Base-by-base conservation (phyloP, 1,140 invertebrate genomes). In the Trachelipus rathkii region DNA sequence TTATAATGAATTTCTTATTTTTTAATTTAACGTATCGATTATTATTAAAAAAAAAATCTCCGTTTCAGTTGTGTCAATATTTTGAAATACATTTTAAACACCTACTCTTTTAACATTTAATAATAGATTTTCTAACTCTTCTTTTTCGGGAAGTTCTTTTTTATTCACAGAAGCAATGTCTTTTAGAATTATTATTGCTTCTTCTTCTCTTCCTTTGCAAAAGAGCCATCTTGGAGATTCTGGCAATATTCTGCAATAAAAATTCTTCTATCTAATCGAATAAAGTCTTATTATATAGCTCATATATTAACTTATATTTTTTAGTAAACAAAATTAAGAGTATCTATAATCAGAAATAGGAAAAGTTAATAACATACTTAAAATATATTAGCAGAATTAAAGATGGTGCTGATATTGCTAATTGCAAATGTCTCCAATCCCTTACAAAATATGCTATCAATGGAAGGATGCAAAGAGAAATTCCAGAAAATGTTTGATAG, bases 401-500 rank as follows among this genome's bases (percentile, higher is more conserved):
- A 76, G 91, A 91, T 0, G 91, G 90, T n/a, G 92, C 82, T 2
- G 92, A 92, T 4, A 93, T 85, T 2, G 90, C 90, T 33, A 94
- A 87, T 84, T 93, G 91, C 44, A 94, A 85, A 77, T 85, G 86
- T 81, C 91, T 87, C 93, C 93, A 95, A 79, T 94, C 88, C 21
- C 87, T 87, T n/a, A 95, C 87, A 53, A 89, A 88, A 84, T 91
- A 92, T 1, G 91, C 92, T 82, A 93, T 19, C 0, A 67, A 71
- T 4, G 81, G 79, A 33, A 81, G 78, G 21, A 77, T 8, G 74
- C 78, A 79, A 43, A 67, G 68, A 15, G 78, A 78, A 9, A 81
- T 24, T 44, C 76, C 81, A 33, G 78, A 81, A 15, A 60, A 50
- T n/a, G 44, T 45, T 44, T 76, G 44, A 8, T 21, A 24, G 24